These are phyloP conservation scores for Adelosebastes latens DNA, from an alignment of 2,797 vertebrate species.

Conservation along the genomic window DNA sequence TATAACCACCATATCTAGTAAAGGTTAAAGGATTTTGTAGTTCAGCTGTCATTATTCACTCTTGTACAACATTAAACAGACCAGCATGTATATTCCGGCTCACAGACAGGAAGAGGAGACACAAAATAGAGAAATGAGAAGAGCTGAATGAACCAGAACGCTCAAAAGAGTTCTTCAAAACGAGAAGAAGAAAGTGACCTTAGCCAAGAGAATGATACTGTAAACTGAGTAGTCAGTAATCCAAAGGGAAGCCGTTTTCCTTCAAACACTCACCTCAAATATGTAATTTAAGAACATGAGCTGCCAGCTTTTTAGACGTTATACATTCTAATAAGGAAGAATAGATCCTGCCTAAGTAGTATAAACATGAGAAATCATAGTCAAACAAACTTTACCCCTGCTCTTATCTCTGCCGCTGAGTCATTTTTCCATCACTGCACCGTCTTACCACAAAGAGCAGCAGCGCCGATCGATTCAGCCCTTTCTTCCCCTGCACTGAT, in stretches of 20 bases:
- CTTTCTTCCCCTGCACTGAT: conserved; percentile 36
- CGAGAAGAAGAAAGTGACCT: too few species aligned
- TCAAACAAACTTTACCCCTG: conserved; percentile 17
- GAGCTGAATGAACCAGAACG: too few species aligned
- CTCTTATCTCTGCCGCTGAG: conserved; percentile 17
- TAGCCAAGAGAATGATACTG: not conserved
- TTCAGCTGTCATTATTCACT: too few species aligned
- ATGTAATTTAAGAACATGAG: not conserved
- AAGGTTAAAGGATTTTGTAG: too few species aligned
- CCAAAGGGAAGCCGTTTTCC: not conserved
- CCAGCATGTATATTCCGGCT: too few species aligned
- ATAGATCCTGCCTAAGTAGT: conserved; percentile 10
- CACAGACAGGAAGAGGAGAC: too few species aligned
- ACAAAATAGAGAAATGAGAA: too few species aligned
- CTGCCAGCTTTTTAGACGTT: not conserved
- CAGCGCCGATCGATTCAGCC: conserved; percentile 39
- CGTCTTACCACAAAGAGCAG: conserved; percentile 56
- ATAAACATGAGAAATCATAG: conserved; percentile 40
- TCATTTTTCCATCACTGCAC: conserved; percentile 43
- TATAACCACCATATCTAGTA: too few species aligned
- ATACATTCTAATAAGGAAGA: not conserved
- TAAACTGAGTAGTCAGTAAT: not conserved
- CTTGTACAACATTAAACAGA: too few species aligned
- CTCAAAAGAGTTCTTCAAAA: too few species aligned
- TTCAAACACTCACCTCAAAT: conserved; percentile 4